A percentile compares a stretch with the other conserved stretches of the same genome.
Evolutionary conservation across 2,888 invertebrate species (phyloP).

Genomic region (Pasiphila rectangulata): DNA sequence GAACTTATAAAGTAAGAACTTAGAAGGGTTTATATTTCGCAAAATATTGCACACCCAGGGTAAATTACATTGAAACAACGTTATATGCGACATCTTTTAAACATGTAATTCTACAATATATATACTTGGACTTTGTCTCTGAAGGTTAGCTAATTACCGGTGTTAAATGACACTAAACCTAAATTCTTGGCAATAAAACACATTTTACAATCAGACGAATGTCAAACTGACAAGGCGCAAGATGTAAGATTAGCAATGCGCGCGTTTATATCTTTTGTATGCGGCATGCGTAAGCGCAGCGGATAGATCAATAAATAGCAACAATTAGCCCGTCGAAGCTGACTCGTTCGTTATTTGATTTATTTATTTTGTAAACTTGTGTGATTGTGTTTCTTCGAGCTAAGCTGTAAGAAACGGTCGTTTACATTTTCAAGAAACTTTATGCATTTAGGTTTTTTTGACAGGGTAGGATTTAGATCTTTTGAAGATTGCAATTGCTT

Average conservation of each 20-base stretch:
- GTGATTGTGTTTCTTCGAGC: background rate
- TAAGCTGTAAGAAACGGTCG: too few species aligned
- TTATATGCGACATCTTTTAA: too few species aligned
- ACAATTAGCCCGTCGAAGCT: constrained; percentile 7
- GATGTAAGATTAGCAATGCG: constrained; percentile 36
- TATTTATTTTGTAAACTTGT: constrained; percentile 7
- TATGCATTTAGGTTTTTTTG: background rate
- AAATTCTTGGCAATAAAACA: background rate
- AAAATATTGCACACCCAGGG: too few species aligned
- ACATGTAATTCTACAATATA: too few species aligned
- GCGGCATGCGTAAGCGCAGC: constrained; percentile 51
- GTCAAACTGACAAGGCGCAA: background rate
- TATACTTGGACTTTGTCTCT: too few species aligned
- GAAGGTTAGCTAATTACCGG: too few species aligned
- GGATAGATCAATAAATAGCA: constrained; percentile 14
- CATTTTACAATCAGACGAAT: background rate
- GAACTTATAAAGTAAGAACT: too few species aligned
- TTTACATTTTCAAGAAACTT: too few species aligned
- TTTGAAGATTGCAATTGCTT: too few species aligned
- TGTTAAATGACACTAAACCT: background rate
- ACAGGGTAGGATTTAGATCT: too few species aligned
- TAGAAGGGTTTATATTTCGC: too few species aligned
- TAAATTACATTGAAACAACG: too few species aligned
- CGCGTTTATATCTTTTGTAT: constrained; percentile 72
- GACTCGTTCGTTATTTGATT: constrained; percentile 7